Conservation (phyloP, 2,797 vertebrate species). For the Podargus strigoides region DNA sequence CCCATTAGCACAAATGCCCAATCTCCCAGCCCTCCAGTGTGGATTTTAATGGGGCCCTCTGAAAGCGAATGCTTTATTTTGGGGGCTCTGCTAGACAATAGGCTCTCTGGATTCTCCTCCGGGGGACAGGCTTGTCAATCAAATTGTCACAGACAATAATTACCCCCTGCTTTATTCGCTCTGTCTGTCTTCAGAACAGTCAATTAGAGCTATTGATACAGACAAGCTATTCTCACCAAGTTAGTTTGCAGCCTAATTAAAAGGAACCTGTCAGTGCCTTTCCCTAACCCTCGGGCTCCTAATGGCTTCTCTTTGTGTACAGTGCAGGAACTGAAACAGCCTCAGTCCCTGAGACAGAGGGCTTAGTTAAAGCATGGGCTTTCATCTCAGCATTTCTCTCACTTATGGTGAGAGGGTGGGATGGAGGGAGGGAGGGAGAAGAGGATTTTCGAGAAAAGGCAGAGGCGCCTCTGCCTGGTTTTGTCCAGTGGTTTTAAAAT, state of each 20-base stretch:
- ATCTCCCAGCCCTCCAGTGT: neutral
- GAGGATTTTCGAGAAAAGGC: neutral
- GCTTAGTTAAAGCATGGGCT: neutral
- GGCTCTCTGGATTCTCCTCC: constrained; percentile 59
- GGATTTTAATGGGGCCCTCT: constrained; percentile 48
- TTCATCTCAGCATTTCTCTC: neutral
- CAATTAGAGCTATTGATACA: constrained; percentile 69
- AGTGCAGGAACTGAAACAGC: constrained; percentile 12
- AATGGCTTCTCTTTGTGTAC: constrained; percentile 44
- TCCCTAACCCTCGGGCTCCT: constrained; percentile 43
- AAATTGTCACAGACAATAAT: constrained; percentile 67
- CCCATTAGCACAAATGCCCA: neutral
- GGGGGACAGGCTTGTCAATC: constrained; percentile 67
- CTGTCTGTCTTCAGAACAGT: constrained; percentile 60
- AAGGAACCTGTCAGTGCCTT: constrained; percentile 65
- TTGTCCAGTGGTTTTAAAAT: constrained; percentile 7
- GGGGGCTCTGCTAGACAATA: constrained; percentile 37
- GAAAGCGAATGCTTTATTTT: constrained; percentile 44
- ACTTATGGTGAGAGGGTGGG: neutral
- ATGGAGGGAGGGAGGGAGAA: neutral
- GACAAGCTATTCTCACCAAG: constrained; percentile 64
- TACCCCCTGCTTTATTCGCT: constrained; percentile 53
- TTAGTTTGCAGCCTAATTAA: constrained; percentile 69
- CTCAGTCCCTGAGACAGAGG: neutral
- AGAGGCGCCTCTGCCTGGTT: neutral